Percentiles rank a stretch among this genome's conserved stretches.
Evolutionary conservation across 2,113 vertebrate genomes (phyloP).

Genomic region (Isichthys henryi): DNA sequence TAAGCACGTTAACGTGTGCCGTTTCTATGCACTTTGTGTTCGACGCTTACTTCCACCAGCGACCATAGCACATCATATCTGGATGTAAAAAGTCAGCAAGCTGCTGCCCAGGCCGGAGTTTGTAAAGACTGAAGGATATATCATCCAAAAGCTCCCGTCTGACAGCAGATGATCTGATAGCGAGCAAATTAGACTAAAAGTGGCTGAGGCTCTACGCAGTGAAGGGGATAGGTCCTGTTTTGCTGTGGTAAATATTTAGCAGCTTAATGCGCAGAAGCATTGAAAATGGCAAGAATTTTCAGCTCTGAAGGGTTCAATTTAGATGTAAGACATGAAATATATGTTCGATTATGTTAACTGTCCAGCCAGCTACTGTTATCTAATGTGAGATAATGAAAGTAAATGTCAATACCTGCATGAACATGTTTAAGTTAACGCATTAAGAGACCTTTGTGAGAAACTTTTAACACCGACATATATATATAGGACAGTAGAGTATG

Average conservation of each 20-base stretch:
- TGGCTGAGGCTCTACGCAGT: neutral
- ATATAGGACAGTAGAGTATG: neutral
- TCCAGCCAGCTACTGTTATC: neutral
- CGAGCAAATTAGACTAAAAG: neutral
- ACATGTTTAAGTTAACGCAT: neutral
- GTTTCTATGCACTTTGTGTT: neutral
- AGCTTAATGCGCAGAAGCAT: neutral
- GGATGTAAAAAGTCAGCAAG: neutral
- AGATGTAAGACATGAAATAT: neutral
- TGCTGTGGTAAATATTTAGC: neutral
- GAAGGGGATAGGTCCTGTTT: conserved; percentile 1
- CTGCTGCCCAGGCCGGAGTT: neutral
- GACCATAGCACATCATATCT: neutral
- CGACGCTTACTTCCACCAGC: neutral
- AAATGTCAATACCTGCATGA: neutral
- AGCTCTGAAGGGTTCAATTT: neutral
- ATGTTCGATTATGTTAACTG: neutral
- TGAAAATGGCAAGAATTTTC: neutral
- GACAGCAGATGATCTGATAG: neutral
- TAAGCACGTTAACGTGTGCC: neutral
- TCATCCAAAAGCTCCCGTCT: neutral
- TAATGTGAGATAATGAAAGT: neutral
- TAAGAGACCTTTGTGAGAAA: neutral
- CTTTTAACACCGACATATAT: neutral
- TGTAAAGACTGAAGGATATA: neutral